Evolutionary conservation across 2,888 invertebrate species (phyloP).

Genomic region (Mesorhabditis belari): DNA sequence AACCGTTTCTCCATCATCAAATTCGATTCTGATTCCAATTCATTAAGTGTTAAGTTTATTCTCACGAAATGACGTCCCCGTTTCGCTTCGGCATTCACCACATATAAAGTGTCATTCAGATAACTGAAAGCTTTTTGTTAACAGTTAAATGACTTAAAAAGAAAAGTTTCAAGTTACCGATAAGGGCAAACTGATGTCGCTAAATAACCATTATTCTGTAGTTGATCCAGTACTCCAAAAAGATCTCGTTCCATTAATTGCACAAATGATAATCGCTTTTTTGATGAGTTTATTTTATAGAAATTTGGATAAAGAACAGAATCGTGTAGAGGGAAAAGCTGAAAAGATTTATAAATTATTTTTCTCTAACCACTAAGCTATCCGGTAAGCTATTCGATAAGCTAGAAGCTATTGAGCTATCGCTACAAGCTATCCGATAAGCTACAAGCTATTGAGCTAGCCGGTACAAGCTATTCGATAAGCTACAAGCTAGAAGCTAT

Average conservation of each 20-base stretch:
- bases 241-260: neutral
- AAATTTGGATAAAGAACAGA: conserved; percentile 9
- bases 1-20: neutral
- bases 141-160: neutral
- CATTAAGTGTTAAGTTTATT: neutral
- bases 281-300: neutral
- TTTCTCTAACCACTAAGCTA: no score
- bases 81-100: neutral
- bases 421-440: no score
- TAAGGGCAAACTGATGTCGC: neutral
- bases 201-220: neutral
- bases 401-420: no score
- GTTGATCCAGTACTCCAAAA: neutral
- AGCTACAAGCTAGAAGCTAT: no score
- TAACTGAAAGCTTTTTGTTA: neutral
- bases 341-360: neutral
- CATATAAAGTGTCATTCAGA: neutral
- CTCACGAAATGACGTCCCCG: neutral
- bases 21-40: neutral
- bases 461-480: no score
- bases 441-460: no score
- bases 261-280: neutral
- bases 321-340: conserved; percentile 8
- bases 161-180: neutral
- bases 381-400: no score